A percentile compares a stretch with the other conserved stretches of the same genome.
These are phyloP conservation scores for Brachyistius frenatus DNA, from an alignment of 2,113 vertebrate genomes.

Conservation along the genomic window DNA sequence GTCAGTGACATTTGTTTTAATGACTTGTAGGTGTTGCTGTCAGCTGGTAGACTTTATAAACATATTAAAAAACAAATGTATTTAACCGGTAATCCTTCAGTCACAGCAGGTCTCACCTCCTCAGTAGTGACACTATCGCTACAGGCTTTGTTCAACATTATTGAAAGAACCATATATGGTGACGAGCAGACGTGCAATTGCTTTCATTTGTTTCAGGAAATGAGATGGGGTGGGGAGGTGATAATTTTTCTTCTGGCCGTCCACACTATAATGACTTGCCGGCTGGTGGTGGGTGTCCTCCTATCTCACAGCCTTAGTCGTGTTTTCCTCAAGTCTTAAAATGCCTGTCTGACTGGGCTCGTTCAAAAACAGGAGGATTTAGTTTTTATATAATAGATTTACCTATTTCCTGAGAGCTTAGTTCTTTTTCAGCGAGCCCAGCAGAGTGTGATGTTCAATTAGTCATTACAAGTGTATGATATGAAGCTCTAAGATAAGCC, in stretches of 20 bases:
- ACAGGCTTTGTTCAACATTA: conserved; percentile 1
- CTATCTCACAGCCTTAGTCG: conserved; percentile 3
- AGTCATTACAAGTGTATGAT: conserved; percentile 21
- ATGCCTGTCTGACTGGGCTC: conserved; percentile 67
- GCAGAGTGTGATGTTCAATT: conserved; percentile 59
- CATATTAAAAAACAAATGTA: neutral
- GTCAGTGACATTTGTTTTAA: neutral
- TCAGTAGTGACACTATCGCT: neutral
- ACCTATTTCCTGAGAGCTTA: conserved; percentile 62
- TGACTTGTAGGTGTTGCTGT: neutral
- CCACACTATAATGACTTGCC: conserved; percentile 5
- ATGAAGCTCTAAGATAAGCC: conserved; percentile 12
- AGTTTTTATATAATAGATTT: conserved; percentile 77
- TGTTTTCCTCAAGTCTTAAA: conserved; percentile 61
- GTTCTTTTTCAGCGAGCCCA: conserved; percentile 53
- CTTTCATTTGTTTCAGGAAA: conserved; percentile 17
- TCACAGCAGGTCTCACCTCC: neutral
- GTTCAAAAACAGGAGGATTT: conserved; percentile 60
- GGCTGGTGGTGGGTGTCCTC: conserved; percentile 1
- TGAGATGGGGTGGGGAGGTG: neutral
- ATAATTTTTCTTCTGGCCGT: neutral
- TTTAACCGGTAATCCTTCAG: neutral
- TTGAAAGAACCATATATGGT: conserved; percentile 1
- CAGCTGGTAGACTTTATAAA: neutral
- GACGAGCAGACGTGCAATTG: neutral